phyloP scores from a whole-genome alignment of 2,888 invertebrate genomes.

The Liposcelis brunnea region DNA sequence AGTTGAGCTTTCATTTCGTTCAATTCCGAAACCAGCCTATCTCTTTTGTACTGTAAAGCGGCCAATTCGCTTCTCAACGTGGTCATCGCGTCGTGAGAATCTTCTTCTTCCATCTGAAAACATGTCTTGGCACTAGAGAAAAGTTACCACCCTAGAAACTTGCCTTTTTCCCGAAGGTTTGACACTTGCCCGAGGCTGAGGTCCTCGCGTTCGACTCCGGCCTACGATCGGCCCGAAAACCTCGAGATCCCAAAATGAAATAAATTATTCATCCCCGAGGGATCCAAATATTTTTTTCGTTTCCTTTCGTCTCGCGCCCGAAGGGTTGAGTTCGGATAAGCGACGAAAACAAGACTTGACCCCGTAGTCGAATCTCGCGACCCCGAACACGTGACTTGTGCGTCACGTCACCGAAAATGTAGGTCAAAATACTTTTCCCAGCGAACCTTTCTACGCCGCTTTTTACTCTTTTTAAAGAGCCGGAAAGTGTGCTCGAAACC shows the following conservation, averaged over 20 bases:
- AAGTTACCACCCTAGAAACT: constrained; percentile 2
- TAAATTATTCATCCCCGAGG: no score
- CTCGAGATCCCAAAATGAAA: no score
- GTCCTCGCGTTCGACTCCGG: no score
- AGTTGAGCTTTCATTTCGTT: constrained; percentile 53
- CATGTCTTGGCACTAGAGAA: no score
- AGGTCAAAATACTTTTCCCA: no score
- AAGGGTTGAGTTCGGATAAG: not conserved
- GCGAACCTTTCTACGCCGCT: no score
- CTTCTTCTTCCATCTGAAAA: constrained; percentile 37
- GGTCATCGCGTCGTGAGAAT: constrained; percentile 24
- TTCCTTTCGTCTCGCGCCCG: no score
- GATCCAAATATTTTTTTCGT: no score
- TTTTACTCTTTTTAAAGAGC: no score
- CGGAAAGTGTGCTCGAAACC: no score
- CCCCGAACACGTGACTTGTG: constrained; percentile 3
- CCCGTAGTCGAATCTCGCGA: constrained; percentile 9
- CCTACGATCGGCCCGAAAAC: no score
- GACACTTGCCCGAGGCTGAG: not conserved
- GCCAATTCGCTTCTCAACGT: constrained; percentile 63
- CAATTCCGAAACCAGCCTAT: constrained; percentile 58
- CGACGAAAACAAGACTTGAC: constrained; percentile 2
- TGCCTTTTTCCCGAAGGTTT: constrained; percentile 6
- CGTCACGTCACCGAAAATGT: no score
- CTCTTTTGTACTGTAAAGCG: constrained; percentile 66